Conservation (phyloP, 2,888 invertebrate genomes). For the Callinectes sapidus region DNA sequence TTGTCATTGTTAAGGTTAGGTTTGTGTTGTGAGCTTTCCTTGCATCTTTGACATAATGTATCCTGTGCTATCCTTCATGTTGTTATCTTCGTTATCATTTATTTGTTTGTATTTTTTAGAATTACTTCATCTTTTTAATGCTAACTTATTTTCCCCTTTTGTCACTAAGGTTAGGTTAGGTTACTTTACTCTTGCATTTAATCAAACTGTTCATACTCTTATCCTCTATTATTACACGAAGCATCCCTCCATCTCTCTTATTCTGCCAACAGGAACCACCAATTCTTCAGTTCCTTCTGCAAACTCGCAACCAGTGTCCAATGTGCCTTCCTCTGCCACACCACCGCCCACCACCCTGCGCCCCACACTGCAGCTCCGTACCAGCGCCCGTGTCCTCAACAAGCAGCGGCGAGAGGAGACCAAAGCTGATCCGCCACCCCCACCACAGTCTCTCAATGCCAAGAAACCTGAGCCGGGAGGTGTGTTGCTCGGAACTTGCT, state of each 20-base stretch:
- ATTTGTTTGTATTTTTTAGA: neutral
- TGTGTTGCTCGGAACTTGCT: neutral
- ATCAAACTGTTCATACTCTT: neutral
- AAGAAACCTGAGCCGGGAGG: constrained; percentile 53
- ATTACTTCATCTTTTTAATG: too few relatives aligned
- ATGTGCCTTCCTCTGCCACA: constrained; percentile 58
- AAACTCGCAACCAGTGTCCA: constrained; percentile 48
- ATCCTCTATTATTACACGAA: neutral
- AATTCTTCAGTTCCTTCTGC: constrained; percentile 40
- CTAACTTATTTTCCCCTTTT: too few relatives aligned
- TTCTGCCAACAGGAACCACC: neutral
- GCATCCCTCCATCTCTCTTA: too few relatives aligned
- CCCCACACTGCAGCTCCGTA: constrained; percentile 60
- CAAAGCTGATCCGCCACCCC: constrained; percentile 32
- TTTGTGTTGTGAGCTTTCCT: too few relatives aligned
- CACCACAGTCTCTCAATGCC: neutral
- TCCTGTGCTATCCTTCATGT: too few relatives aligned
- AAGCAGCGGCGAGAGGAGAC: constrained; percentile 68
- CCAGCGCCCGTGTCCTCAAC: constrained; percentile 65
- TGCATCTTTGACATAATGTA: too few relatives aligned
- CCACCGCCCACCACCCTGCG: constrained; percentile 29
- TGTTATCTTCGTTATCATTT: neutral
- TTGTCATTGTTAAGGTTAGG: too few relatives aligned
- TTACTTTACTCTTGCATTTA: neutral
- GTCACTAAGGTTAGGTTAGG: too few relatives aligned